Evolutionary conservation across 1,140 invertebrate genomes (phyloP), one percentile per base, ranked within the genome.

Genomic region (Caenorhabditis brenneri): DNA sequence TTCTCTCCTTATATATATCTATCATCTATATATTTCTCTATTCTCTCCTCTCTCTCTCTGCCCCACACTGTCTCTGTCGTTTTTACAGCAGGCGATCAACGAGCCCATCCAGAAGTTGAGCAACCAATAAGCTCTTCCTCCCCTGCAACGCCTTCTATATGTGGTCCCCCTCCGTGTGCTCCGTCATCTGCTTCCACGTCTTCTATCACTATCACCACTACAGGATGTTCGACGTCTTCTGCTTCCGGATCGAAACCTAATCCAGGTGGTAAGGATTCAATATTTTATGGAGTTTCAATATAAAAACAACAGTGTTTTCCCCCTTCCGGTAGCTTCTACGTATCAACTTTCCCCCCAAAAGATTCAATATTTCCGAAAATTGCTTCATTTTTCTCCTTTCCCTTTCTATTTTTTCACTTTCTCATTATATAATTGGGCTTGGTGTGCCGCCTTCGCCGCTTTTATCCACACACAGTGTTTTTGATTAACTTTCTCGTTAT

Each of bases 101-200:
- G 89, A 24, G 89, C 88, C n/a, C 88, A 91, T 87, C 88, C 89
- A 5, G 88, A 89, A 83, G 29, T 55, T 15, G 89, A 90, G n/a
- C 60, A 81, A 42, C 42, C 33, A 0, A 39, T 42, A 6, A 74
- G 65, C 22, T 74, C 65, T 10, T 74, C 65, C n/a, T 74, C 65
- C 36, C 65, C 65, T 24, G 65, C 65, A 9, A 74, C 65, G 15
- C 65, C 65, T 22, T 74, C 65, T 29, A 42, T 74, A 12, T 42
- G 65, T 42, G 65, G 65, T 2, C 65, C 65, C 19, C 10, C 65
- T 7, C 65, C 65, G 36, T 42, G 36, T 74, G 65, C 65, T 22
- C 42, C 65, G 19, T 74, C 65, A 42, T 74, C 65, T 36, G 65
- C 36, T 15, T 74, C 65, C 19, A 74, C 65, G 36, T 74, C 65